These are phyloP conservation scores for Clarias laeviceps DNA, from an alignment of 2,797 vertebrate genomes.

Conservation along the genomic window DNA sequence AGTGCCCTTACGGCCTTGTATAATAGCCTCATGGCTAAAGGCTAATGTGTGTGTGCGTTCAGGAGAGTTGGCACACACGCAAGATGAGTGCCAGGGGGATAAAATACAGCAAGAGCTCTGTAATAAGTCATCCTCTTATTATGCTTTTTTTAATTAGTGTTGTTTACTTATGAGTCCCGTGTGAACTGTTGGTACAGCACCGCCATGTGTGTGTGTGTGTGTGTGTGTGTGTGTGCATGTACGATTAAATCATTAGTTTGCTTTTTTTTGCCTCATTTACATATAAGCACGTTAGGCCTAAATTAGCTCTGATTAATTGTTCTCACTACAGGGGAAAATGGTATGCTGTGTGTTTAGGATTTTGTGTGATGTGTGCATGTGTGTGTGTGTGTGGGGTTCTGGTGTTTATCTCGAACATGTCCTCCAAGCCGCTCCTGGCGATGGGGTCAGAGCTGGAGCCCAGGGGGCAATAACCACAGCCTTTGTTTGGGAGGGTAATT, in stretches of 20 bases:
- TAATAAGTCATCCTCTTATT: conserved; percentile 76
- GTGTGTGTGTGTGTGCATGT: conserved; percentile 52
- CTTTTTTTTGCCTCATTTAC: conserved; percentile 74
- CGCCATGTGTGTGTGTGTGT: conserved; percentile 40
- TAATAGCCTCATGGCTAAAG: conserved; percentile 44
- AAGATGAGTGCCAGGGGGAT: conserved; percentile 41
- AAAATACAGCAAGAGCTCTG: conserved; percentile 62
- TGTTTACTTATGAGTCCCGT: conserved; percentile 72
- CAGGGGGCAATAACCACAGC: conserved; percentile 44
- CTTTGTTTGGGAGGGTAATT: conserved; percentile 49
- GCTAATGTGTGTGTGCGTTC: conserved; percentile 48
- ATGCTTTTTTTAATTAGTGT: conserved; percentile 81
- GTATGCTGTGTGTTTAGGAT: conserved; percentile 52
- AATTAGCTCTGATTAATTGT: conserved; percentile 79
- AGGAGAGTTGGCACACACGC: conserved; percentile 19
- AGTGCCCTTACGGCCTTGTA: conserved; percentile 42
- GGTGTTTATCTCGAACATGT: conserved; percentile 45
- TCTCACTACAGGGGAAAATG: conserved; percentile 72
- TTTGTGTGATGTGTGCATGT: conserved; percentile 34
- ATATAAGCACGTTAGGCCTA: conserved; percentile 69
- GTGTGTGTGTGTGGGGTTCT: conserved; percentile 9
- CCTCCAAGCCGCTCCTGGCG: conserved; percentile 33
- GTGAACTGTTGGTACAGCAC: conserved; percentile 64
- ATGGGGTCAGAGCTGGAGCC: conserved; percentile 45
- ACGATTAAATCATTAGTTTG: conserved; percentile 68